Evolutionary conservation across 2,888 invertebrate genomes (phyloP).

Genomic region (Rotaria macrura): DNA sequence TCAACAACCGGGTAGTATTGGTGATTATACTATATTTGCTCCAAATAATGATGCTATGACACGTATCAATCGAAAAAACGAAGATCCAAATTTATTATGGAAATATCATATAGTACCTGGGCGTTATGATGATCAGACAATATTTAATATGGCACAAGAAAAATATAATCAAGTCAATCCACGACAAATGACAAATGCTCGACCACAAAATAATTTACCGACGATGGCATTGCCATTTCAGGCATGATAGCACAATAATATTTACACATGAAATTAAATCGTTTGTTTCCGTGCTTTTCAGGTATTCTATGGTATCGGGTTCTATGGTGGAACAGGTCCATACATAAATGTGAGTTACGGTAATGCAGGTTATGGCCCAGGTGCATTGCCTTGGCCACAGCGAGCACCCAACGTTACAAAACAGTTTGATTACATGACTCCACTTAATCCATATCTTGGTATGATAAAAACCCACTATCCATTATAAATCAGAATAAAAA

Average conservation of each 20-base stretch:
- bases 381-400: background rate
- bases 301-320: background rate
- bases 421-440: background rate
- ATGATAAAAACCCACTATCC: background rate
- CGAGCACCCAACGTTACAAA: background rate
- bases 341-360: background rate
- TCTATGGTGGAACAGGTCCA: background rate
- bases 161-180: background rate
- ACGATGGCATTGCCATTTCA: background rate
- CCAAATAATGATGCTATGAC: background rate
- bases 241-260: background rate
- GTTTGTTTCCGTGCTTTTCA: no score
- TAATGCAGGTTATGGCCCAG: background rate
- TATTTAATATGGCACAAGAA: background rate
- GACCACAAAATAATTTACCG: conserved; percentile 6
- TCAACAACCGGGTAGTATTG: background rate
- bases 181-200: background rate
- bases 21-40: background rate
- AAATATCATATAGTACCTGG: conserved; percentile 17
- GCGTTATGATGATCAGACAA: background rate
- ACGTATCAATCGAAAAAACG: background rate
- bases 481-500: background rate
- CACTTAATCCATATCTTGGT: background rate
- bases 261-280: no score
- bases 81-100: background rate